Base-by-base conservation (phyloP, 2,797 vertebrate genomes). In the Malurus leucopterus region DNA sequence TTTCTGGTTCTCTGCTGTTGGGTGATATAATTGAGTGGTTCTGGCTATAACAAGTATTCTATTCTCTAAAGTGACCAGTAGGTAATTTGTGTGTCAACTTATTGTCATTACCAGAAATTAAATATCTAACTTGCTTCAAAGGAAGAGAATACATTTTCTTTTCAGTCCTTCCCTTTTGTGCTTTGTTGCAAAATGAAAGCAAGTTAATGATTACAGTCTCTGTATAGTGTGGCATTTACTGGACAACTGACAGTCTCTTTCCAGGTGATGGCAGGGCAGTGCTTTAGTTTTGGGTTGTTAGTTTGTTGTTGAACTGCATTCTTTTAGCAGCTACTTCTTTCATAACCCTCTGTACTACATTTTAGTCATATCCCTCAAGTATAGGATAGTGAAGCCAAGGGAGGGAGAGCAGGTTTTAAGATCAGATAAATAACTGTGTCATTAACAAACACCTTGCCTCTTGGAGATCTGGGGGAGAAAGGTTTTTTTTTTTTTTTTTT, bases 331-430 rank as follows among this genome's bases (percentile, higher is more conserved):
- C 47, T 30, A 15, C 58, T 68, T 74, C 34, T 41, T 49, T 36
- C 0, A 0, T 68, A 68, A n/a, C 15, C 43, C 67, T 70, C 9
- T 55, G 15, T 82, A 10, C 10, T 71, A 6, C 24, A 9, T 41
- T 40, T 76, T 65, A 57, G n/a, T 57, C 18, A 3, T 30, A 18
- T 9, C 21, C 21, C 15, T 26, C 5, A 9, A 46, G 44, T n/a
- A 17, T 30, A 34, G 61, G 57, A 17, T 16, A 57, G 62, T 5
- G 26, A 61, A 57, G 29, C 26, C 8, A 4, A 51, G 38, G 16
- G 27, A 47, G 22, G 38, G 64, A 72, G 29, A 73, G 13, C 51
- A 69, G 6, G 4, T 64, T 61, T 29, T 44, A 54, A 29, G 27
- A 26, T 59, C 17, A 36, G 24, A 27, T 74, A 30, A 68, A 34